These are phyloP conservation scores for Scaptodrosophila lebanonensis DNA, from an alignment of 1,140 invertebrate genomes.

Conservation along the genomic window DNA sequence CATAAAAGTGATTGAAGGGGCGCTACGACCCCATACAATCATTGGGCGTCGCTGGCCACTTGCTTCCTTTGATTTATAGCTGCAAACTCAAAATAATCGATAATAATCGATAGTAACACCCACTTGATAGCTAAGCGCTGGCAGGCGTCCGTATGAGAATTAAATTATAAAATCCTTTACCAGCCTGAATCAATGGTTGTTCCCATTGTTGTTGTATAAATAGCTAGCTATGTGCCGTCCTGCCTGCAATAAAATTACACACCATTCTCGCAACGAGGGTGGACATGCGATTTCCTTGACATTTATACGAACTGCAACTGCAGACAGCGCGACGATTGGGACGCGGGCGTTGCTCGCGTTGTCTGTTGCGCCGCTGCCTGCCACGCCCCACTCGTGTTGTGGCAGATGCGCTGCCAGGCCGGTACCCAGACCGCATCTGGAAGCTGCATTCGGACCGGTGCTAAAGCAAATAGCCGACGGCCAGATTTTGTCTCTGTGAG, in stretches of 20 bases:
- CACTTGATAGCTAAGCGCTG: slow-evolving; percentile 36
- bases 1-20: slow-evolving; percentile 62
- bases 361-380: slow-evolving; percentile 14
- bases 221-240: too few species aligned
- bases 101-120: slow-evolving; percentile 72
- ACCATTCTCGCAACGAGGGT: slow-evolving; percentile 49
- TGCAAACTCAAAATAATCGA: slow-evolving; percentile 57
- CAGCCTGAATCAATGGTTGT: slow-evolving; percentile 45
- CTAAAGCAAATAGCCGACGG: slow-evolving; percentile 63
- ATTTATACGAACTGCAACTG: slow-evolving; percentile 70
- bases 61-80: slow-evolving; percentile 61
- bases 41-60: slow-evolving; percentile 3
- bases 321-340: slow-evolving; percentile 44
- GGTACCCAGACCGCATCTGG: slow-evolving; percentile 28
- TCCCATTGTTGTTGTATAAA: slow-evolving; percentile 6
- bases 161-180: slow-evolving; percentile 74
- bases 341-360: slow-evolving; percentile 27
- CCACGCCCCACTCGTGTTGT: slow-evolving; percentile 57
- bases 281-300: slow-evolving; percentile 72
- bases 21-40: slow-evolving; percentile 48
- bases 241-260: slow-evolving; percentile 54
- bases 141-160: slow-evolving; percentile 56
- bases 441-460: too few species aligned
- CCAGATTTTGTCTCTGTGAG: slow-evolving; percentile 69
- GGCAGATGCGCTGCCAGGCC: slow-evolving; percentile 28